Percentiles rank a stretch among this genome's conserved stretches.
phyloP scores from a whole-genome alignment of 2,888 invertebrate genomes.

The Drosophila niveifrons region DNA sequence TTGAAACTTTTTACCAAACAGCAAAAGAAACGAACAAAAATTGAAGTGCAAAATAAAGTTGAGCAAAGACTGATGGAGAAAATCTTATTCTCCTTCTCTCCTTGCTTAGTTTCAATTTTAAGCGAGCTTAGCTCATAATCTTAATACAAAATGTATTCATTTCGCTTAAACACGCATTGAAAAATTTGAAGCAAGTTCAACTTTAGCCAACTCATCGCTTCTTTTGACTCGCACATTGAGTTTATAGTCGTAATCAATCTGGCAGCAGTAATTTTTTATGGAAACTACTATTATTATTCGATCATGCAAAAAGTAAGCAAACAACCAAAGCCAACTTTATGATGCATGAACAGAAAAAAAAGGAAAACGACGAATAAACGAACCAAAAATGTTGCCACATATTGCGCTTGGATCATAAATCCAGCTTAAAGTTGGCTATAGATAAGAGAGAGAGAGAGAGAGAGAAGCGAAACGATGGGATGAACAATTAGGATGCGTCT shows the following conservation, averaged over 20 bases:
- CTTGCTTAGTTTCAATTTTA: too few relatives aligned
- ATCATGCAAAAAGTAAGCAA: conserved; percentile 12
- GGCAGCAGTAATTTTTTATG: conserved; percentile 21
- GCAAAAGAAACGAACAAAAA: not conserved
- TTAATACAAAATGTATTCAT: too few relatives aligned
- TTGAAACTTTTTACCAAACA: not conserved
- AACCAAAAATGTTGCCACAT: conserved; percentile 8
- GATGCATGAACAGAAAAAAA: conserved; percentile 5
- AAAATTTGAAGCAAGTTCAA: not conserved
- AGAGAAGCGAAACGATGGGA: conserved; percentile 8
- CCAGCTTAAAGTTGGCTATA: conserved; percentile 25
- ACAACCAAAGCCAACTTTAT: conserved; percentile 5
- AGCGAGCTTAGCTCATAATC: too few relatives aligned
- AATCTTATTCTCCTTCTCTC: too few relatives aligned
- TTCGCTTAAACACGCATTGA: not conserved
- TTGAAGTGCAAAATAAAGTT: not conserved
- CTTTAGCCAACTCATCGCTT: not conserved
- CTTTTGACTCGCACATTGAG: not conserved
- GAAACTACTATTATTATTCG: conserved; percentile 24
- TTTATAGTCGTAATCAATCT: conserved; percentile 17
- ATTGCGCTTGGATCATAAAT: conserved; percentile 35
- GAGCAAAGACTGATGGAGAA: too few relatives aligned
- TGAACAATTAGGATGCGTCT: conserved; percentile 44
- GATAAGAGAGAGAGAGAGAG: not conserved
- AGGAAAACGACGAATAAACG: too few relatives aligned